Base-by-base conservation (phyloP, 2,113 vertebrate genomes). In the Macaca nemestrina region DNA sequence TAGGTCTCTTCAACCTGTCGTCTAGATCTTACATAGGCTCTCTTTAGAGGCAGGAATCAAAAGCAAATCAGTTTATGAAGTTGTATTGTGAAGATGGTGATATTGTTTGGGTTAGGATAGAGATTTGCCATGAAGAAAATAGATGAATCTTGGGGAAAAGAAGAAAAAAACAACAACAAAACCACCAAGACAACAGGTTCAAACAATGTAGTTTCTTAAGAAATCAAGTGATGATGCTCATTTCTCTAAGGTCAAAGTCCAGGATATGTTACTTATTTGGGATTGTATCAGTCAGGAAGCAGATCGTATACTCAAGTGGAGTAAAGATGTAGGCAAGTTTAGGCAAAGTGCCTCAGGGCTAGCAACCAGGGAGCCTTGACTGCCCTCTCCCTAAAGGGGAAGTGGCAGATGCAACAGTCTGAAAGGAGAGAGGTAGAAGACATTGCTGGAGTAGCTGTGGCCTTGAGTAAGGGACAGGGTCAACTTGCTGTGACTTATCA, bases 191-290 rank as follows among this genome's bases (percentile, higher is more conserved):
- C 5, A 45, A 57, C 3, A 43, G 13, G 2, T 10, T 55, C 35
- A 90, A 84, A 93, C 32, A 73, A 27, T 48, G 1, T 32, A n/a
- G 20, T 84, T 95, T 50, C 40, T 95, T 64, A 93, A 70, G 48
- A 90, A 88, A 70, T 67, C 14, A 64, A 25, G 1, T 80, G 18
- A 52, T 43, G 14, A 2, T 88, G 10, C 17, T 81, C 3, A 68
- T 93, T 95, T 91, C 25, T 94, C 27, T 72, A 81, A 75, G 5
- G 22, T 43, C 61, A 17, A 78, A 40, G 12, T 73, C 10, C 17
- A 82, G 81, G 59, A 59, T 57, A 35, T 67, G 14, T 9, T 68
- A 35, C 48, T 73, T 79, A 68, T 75, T 89, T 70, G 57, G 8
- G 35, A 25, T 10, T 48, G 6, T 73, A 59, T 72, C 14, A 20